Evolutionary conservation across 2,797 vertebrate genomes (phyloP), one percentile per base, ranked within the genome.

Genomic region (Mareca strepera): DNA sequence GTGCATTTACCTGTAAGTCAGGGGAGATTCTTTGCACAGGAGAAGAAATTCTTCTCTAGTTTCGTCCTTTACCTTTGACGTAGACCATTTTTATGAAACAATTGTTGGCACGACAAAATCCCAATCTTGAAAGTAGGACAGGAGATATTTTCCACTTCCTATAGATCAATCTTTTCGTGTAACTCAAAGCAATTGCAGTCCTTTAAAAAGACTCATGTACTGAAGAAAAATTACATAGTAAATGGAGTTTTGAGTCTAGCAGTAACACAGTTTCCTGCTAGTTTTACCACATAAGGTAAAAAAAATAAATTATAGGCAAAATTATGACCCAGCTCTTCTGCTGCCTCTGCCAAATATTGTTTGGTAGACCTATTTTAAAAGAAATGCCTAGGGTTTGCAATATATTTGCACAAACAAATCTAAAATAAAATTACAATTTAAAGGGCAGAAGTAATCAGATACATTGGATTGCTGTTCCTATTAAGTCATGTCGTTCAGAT

Each of bases 171-270:
- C 88, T 94, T 92, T 95, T 80, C 90, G 83, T 94, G 48, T 70
- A 92, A 94, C 29, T 90, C 80, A 60, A 68, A 93, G 92, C 86
- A 95, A 90, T 91, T 95, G 90, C 80, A 56, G 53, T 46, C 46
- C 74, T 82, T 93, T 86, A 73, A 68, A 50, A 80, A 76, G 85
- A 56, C 59, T 93, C 37, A 7, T 76, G 41, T 86, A 72, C 67
- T 73, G 80, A 91, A 91, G 89, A 95, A 96, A 97, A 95, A 95
- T 94, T 78, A 84, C 76, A 37, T 83, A 93, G 76, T 86, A 91
- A 96, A 93, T 95, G 87, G 81, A 78, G 63, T 80, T 95, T 56
- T 94, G 86, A 77, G 66, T 88, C 44, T 15, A 81, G 59, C 69
- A 72, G 74, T 87, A 86, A 90, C 66, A 74, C 75, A n/a, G 46